phyloP scores from a whole-genome alignment of 2,113 vertebrate species.

The Eupsittula cactorum region DNA sequence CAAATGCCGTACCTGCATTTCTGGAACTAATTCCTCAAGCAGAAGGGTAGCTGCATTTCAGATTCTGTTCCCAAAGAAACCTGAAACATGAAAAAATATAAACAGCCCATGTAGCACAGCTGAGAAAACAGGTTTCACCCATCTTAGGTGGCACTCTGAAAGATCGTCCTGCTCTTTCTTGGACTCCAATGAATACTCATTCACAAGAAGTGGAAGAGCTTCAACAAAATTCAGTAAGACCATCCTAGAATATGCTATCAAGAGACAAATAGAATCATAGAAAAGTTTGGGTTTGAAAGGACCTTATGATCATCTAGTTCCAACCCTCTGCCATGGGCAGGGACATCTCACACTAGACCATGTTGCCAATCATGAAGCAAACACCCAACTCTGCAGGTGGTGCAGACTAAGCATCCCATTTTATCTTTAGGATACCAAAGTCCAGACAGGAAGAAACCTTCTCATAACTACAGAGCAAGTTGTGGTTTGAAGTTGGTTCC shows the following conservation, averaged over 20 bases:
- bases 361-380: too few species aligned
- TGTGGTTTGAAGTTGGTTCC: too few species aligned
- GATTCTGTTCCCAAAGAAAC: neutral
- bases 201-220: neutral
- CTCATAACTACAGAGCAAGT: too few species aligned
- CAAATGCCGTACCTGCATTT: neutral
- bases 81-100: neutral
- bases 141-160: neutral
- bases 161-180: neutral
- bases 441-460: too few species aligned
- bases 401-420: too few species aligned
- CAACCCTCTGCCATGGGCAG: too few species aligned
- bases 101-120: neutral
- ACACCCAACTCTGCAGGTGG: too few species aligned
- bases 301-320: too few species aligned
- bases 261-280: neutral
- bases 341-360: too few species aligned
- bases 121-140: neutral
- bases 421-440: too few species aligned
- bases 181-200: neutral
- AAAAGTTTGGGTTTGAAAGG: too few species aligned
- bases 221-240: neutral
- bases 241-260: neutral
- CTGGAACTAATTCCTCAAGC: neutral
- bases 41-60: neutral